A percentile compares a stretch with the other conserved stretches of the same genome.
Conservation (phyloP, 2,888 invertebrate genomes). For the Dexiosoma caninum region DNA sequence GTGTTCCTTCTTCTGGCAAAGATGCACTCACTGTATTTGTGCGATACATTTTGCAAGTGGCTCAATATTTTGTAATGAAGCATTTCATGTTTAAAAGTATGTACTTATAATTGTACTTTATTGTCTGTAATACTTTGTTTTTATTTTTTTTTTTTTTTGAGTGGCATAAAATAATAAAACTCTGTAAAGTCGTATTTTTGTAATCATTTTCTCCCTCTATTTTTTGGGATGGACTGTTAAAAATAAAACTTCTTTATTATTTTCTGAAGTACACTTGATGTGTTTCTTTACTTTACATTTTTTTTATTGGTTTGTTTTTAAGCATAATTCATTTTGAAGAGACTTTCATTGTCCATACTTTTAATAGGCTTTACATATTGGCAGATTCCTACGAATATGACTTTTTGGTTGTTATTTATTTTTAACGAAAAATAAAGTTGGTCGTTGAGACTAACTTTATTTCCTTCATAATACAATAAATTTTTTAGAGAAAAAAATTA, state of each 20-base stretch:
- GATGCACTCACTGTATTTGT: slow-evolving; percentile 16
- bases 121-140: slow-evolving; percentile 32
- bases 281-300: slow-evolving; percentile 31
- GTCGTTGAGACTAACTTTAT: slow-evolving; percentile 8
- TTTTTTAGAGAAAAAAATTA: background rate
- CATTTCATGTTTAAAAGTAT: slow-evolving; percentile 49
- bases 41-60: slow-evolving; percentile 31
- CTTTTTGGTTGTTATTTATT: too few relatives aligned
- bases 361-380: slow-evolving; percentile 13
- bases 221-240: slow-evolving; percentile 40
- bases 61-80: slow-evolving; percentile 55
- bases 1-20: background rate
- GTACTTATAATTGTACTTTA: slow-evolving; percentile 30
- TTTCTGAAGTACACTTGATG: slow-evolving; percentile 51
- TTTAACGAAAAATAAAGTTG: slow-evolving; percentile 5
- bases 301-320: background rate
- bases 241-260: slow-evolving; percentile 43
- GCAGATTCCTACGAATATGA: background rate
- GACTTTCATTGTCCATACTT: slow-evolving; percentile 32
- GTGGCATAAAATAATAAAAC: slow-evolving; percentile 28
- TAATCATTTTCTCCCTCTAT: background rate
- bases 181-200: slow-evolving; percentile 29
- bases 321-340: slow-evolving; percentile 6
- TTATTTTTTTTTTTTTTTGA: background rate
- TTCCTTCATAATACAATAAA: slow-evolving; percentile 40